phyloP scores from a whole-genome alignment of 2,888 invertebrate genomes.

The Xylota segnis region DNA sequence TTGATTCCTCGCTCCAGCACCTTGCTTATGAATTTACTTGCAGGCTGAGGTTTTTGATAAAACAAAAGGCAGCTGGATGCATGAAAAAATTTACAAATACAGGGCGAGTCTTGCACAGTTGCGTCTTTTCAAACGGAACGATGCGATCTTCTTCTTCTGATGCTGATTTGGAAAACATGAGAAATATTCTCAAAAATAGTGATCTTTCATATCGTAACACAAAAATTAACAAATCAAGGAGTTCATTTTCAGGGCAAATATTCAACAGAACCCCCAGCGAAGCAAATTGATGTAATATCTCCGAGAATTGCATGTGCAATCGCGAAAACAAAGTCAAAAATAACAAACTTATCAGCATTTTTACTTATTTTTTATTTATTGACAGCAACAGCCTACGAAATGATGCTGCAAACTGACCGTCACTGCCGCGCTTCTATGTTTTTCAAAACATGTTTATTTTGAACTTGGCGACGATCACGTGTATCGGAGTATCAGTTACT shows the following conservation, averaged over 20 bases:
- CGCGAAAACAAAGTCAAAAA: neutral
- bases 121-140: no score
- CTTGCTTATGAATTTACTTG: no score
- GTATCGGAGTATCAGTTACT: neutral
- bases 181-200: no score
- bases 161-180: no score
- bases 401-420: neutral
- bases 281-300: conserved; percentile 33
- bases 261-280: conserved; percentile 43
- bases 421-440: neutral
- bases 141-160: no score
- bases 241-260: neutral
- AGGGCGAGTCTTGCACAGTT: no score
- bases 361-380: neutral
- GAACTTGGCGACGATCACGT: neutral
- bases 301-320: conserved; percentile 8
- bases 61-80: no score
- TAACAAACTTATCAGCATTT: neutral
- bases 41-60: no score
- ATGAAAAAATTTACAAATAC: no score
- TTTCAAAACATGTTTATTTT: neutral
- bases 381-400: neutral
- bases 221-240: neutral
- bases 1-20: no score
- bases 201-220: no score